A percentile compares a stretch with the other conserved stretches of the same genome.
phyloP scores from a whole-genome alignment of 2,797 vertebrate genomes.

The Anas georgica region DNA sequence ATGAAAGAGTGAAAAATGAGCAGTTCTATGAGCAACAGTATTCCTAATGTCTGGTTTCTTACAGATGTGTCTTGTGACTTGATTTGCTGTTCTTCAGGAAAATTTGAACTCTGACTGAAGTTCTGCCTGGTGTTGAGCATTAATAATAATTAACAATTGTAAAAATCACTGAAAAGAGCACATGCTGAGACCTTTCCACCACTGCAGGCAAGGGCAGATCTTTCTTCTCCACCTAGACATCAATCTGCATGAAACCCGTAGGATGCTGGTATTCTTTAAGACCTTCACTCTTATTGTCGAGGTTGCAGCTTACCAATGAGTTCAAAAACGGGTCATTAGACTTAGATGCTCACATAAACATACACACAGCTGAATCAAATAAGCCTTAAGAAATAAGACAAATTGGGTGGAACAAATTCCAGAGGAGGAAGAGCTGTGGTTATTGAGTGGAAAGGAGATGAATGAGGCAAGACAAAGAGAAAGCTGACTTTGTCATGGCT shows the following conservation, averaged over 20 bases:
- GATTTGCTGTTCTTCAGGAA: not conserved
- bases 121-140: not conserved
- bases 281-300: not conserved
- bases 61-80: not conserved
- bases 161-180: not conserved
- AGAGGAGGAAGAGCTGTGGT: conserved; percentile 22
- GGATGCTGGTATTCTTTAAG: not conserved
- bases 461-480: conserved; percentile 49
- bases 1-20: not conserved
- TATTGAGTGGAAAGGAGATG: conserved; percentile 51
- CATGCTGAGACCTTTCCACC: not conserved
- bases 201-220: not conserved
- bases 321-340: conserved; percentile 52
- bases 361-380: conserved; percentile 47
- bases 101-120: not conserved
- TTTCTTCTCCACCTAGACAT: not conserved
- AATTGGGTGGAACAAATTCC: conserved; percentile 56
- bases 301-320: conserved; percentile 22
- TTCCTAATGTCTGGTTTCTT: not conserved
- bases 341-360: conserved; percentile 49
- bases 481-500: conserved; percentile 39
- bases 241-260: not conserved
- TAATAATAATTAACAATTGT: not conserved
- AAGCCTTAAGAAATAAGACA: conserved; percentile 56
- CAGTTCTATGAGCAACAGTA: not conserved